phyloP scores from a whole-genome alignment of 2,797 vertebrate species.

The Sarcophilus harrisii region DNA sequence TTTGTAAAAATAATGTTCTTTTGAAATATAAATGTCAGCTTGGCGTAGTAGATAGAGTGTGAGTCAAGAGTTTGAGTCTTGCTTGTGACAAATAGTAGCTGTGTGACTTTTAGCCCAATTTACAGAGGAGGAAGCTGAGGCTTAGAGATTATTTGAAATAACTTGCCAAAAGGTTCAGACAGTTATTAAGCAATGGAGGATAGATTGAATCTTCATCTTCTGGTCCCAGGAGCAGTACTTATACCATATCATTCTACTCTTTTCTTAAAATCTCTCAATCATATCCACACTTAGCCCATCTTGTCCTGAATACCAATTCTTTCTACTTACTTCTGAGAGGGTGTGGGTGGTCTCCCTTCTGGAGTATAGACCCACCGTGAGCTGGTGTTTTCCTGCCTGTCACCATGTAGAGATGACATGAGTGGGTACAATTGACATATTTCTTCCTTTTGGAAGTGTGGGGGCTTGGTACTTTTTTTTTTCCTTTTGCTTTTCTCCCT shows the following conservation, averaged over 20 bases:
- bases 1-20: neutral
- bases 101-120: neutral
- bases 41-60: neutral
- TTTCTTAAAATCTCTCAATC: neutral
- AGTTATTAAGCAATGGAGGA: neutral
- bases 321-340: neutral
- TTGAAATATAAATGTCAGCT: neutral
- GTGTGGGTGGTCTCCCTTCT: constrained; percentile 53
- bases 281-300: neutral
- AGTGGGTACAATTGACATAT: constrained; percentile 69
- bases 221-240: neutral
- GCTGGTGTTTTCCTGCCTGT: constrained; percentile 62
- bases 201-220: neutral
- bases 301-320: neutral
- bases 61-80: neutral
- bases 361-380: constrained; percentile 43
- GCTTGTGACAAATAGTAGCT: neutral
- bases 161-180: neutral
- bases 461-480: constrained; percentile 60
- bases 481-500: constrained; percentile 38
- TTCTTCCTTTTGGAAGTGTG: constrained; percentile 69
- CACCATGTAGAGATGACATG: constrained; percentile 61
- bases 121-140: neutral
- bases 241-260: neutral
- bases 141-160: neutral